These are phyloP conservation scores for Actenoides lindsayi DNA, from an alignment of 2,113 vertebrate genomes.

Conservation along the genomic window DNA sequence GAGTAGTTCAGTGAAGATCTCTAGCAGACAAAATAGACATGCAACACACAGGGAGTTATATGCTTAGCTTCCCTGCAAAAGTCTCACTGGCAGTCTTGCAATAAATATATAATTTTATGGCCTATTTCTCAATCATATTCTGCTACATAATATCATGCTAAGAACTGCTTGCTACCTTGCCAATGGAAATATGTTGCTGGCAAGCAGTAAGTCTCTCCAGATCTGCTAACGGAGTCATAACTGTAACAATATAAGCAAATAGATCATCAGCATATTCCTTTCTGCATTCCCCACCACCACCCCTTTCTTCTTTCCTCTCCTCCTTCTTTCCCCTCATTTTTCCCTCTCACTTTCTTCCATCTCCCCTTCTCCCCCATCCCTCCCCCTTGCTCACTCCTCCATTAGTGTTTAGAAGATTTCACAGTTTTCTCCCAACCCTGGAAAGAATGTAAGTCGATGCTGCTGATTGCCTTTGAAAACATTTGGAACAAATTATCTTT, in stretches of 20 bases:
- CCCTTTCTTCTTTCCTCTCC: neutral
- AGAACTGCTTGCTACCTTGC: conserved; percentile 56
- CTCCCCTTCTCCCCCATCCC: neutral
- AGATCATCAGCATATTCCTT: conserved; percentile 65
- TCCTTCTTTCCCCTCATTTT: neutral
- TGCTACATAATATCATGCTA: conserved; percentile 55
- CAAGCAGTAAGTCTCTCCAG: conserved; percentile 51
- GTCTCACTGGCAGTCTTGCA: conserved; percentile 6
- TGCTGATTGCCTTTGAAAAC: conserved; percentile 80
- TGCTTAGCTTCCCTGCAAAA: conserved; percentile 16
- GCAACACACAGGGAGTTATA: neutral
- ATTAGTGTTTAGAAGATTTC: conserved; percentile 73
- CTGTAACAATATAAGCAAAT: conserved; percentile 71
- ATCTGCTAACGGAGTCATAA: conserved; percentile 61
- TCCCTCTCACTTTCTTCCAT: conserved; percentile 25
- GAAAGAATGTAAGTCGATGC: conserved; percentile 79
- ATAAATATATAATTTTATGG: conserved; percentile 59
- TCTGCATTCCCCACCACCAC: neutral
- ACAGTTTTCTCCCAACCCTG: conserved; percentile 76
- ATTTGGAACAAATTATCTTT: conserved; percentile 87
- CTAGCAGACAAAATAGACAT: neutral
- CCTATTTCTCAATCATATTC: conserved; percentile 60
- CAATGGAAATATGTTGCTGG: conserved; percentile 73
- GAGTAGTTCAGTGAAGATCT: neutral
- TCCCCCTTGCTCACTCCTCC: conserved; percentile 19